These are phyloP conservation scores for Crotalus tigris DNA, from an alignment of 2,113 vertebrate species.

Conservation along the genomic window DNA sequence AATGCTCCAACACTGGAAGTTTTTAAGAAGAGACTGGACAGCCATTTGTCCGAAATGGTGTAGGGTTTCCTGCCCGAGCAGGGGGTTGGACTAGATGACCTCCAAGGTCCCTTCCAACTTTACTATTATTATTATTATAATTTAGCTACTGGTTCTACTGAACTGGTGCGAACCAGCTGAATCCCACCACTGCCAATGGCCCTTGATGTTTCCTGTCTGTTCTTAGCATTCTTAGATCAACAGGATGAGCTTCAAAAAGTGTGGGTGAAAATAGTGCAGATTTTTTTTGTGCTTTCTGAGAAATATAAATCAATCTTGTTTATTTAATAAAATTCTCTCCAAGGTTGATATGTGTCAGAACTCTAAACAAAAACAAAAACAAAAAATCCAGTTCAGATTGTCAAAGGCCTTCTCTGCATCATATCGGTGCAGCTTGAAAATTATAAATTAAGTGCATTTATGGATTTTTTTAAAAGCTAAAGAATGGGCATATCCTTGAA, in stretches of 20 bases:
- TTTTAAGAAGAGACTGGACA: too few species aligned
- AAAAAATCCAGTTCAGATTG: background rate
- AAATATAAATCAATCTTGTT: background rate
- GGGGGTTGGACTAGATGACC: too few species aligned
- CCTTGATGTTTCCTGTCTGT: background rate
- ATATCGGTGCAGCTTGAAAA: background rate
- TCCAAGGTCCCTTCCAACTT: too few species aligned
- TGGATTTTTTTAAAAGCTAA: background rate
- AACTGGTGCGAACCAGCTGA: too few species aligned
- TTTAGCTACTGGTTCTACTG: too few species aligned
- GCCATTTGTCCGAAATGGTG: too few species aligned
- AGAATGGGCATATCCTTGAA: background rate
- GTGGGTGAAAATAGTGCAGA: background rate
- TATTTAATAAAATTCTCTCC: background rate
- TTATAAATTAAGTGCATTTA: background rate
- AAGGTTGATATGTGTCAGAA: background rate
- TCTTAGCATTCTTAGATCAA: background rate
- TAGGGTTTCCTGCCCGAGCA: too few species aligned
- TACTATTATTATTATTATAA: too few species aligned
- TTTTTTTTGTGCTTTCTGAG: background rate
- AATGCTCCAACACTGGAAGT: too few species aligned
- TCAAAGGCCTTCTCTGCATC: background rate
- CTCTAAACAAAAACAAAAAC: background rate
- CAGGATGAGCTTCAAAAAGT: background rate
- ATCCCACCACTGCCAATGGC: background rate